Base-by-base conservation (phyloP, 2,113 vertebrate species). In the Pygoscelis adeliae region DNA sequence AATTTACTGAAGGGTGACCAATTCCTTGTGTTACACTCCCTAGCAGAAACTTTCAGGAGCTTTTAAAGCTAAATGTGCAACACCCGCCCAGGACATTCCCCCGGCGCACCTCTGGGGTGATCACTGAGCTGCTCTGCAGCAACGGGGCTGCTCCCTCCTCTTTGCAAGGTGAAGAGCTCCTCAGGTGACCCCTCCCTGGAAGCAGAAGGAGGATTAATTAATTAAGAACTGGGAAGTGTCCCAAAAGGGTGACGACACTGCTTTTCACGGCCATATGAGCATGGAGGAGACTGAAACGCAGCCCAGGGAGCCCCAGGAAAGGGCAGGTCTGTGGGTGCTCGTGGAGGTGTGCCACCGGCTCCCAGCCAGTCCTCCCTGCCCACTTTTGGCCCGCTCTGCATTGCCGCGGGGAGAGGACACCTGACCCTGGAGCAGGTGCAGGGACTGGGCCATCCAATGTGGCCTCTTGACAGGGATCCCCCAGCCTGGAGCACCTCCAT, bases 341-440 rank as follows among this genome's bases (percentile, higher is more conserved):
- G 0, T 44, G 26, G 23, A 63, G 22, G 40, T 1, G 1, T 18
- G 15, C 30, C 30, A 21, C 38, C 1, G 2, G n/a, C 44, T 53
- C 56, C 30, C 13, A 70, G 38, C 34, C 2, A 1, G 8, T 46
- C 61, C 17, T 61, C 13, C 3, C 12, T 38, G 27, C 14, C 42
- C 5, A 9, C 36, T 62, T 69, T 29, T 52, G 30, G 17, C 14
- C 15, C 2, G 0, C n/a, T 49, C 0, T 1, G 7, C 40, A 21
- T 47, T 80, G 47, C 30, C 11, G 7, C 0, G 0, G 34, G 1
- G 55, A 80, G 55, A 29, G 12, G 30, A 82, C 21, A 47, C 17
- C 29, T 59, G 29, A 65, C 18, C 38, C 17, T 53, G 44, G 56
- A 71, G 55, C 2, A 0, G 20, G 15, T 2, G 4, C 17, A 52